Conservation (phyloP, 1,140 invertebrate genomes). For the Oncopodura yosiiana region DNA sequence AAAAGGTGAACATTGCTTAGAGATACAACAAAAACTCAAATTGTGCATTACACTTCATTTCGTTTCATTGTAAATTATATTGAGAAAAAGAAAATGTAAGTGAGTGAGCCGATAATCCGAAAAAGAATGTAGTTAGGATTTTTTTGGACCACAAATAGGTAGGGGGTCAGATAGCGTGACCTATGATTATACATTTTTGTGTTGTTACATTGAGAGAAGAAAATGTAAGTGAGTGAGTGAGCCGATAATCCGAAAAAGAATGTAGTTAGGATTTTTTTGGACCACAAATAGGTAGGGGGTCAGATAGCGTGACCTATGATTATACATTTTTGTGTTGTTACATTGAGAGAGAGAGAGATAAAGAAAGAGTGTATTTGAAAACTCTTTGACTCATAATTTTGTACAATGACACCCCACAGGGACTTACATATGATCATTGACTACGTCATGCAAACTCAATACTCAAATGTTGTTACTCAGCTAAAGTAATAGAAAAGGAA, state of each 20-base stretch:
- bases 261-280: conserved; percentile 18
- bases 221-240: too few relatives aligned
- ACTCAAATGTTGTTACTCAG: too few relatives aligned
- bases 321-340: conserved; percentile 25
- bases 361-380: neutral
- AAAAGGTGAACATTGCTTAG: too few relatives aligned
- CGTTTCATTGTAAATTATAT: too few relatives aligned
- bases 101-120: conserved; percentile 29
- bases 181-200: conserved; percentile 32
- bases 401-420: conserved; percentile 32
- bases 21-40: too few relatives aligned
- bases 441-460: conserved; percentile 29
- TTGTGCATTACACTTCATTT: too few relatives aligned
- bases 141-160: conserved; percentile 20
- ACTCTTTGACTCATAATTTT: neutral
- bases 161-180: conserved; percentile 29
- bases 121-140: conserved; percentile 25
- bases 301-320: conserved; percentile 30
- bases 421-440: conserved; percentile 32
- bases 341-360: neutral
- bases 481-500: too few relatives aligned
- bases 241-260: conserved; percentile 29
- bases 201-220: too few relatives aligned
- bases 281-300: conserved; percentile 25
- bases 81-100: too few relatives aligned